Conservation (phyloP, 1,140 invertebrate species). For the Trypoxylus dichotomus region DNA sequence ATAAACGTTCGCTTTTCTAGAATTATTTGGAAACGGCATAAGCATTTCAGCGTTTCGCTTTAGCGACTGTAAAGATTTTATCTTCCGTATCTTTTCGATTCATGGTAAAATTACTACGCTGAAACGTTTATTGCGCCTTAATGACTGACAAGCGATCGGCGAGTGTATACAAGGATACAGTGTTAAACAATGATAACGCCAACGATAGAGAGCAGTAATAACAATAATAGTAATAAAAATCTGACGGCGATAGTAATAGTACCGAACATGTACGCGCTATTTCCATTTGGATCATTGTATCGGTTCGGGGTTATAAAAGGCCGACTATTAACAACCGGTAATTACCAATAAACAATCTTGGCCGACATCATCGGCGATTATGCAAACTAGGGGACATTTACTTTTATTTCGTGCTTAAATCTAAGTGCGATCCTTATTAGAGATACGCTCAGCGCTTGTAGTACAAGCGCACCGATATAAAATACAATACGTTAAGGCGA, state of each 20-base stretch:
- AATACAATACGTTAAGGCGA: slow-evolving; percentile 25
- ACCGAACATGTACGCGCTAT: background rate
- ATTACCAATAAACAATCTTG: slow-evolving; percentile 22
- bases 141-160: background rate
- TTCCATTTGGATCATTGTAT: background rate
- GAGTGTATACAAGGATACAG: background rate
- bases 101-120: too few relatives aligned
- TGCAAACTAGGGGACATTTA: slow-evolving; percentile 21
- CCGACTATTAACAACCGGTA: slow-evolving; percentile 19
- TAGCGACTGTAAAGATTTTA: too few relatives aligned
- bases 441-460: slow-evolving; percentile 5
- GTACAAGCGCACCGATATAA: slow-evolving; percentile 17
- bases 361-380: slow-evolving; percentile 14
- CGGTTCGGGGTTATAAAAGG: slow-evolving; percentile 15
- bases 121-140: too few relatives aligned
- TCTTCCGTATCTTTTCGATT: too few relatives aligned
- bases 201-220: background rate
- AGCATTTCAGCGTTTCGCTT: too few relatives aligned
- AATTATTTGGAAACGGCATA: too few relatives aligned
- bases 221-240: background rate
- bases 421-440: slow-evolving; percentile 23
- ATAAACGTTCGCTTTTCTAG: too few relatives aligned
- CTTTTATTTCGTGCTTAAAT: slow-evolving; percentile 23
- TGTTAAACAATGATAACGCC: background rate
- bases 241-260: background rate